Evolutionary conservation across 1,140 invertebrate species (phyloP).

Genomic region (Leucophenga varia): DNA sequence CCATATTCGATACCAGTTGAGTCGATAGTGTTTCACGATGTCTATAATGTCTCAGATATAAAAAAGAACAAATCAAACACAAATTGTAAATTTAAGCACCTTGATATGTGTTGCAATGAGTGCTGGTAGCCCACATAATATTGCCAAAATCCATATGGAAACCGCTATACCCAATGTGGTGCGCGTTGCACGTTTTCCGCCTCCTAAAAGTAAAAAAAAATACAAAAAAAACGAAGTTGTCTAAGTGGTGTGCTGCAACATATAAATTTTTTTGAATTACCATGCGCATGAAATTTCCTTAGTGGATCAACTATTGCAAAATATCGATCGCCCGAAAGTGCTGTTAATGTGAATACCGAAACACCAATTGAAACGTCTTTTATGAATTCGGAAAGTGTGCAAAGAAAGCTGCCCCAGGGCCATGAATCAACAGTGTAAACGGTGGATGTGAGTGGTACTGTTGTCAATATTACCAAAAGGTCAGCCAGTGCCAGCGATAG

Average conservation of each 20-base stretch:
- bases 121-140: constrained; percentile 75
- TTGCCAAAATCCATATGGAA: constrained; percentile 81
- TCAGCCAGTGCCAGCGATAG: constrained; percentile 78
- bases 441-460: constrained; percentile 77
- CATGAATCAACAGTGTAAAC: constrained; percentile 77
- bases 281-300: constrained; percentile 67
- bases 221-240: too few relatives aligned
- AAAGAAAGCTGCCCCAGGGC: constrained; percentile 76
- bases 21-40: too few relatives aligned
- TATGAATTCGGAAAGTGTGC: constrained; percentile 76
- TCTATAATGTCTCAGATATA: too few relatives aligned
- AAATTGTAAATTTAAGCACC: constrained; percentile 49
- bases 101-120: constrained; percentile 72
- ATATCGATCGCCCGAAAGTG: constrained; percentile 79
- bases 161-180: constrained; percentile 66
- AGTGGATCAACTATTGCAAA: constrained; percentile 84
- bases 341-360: constrained; percentile 83
- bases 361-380: constrained; percentile 84
- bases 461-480: constrained; percentile 73
- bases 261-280: constrained; percentile 42
- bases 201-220: constrained; percentile 58
- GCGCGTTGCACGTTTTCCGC: constrained; percentile 68
- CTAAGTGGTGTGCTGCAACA: background rate
- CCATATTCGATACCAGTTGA: too few relatives aligned
- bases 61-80: constrained; percentile 8